Evolutionary conservation across 2,888 invertebrate species (phyloP).

Genomic region (Dasysyrphus tricinctus): DNA sequence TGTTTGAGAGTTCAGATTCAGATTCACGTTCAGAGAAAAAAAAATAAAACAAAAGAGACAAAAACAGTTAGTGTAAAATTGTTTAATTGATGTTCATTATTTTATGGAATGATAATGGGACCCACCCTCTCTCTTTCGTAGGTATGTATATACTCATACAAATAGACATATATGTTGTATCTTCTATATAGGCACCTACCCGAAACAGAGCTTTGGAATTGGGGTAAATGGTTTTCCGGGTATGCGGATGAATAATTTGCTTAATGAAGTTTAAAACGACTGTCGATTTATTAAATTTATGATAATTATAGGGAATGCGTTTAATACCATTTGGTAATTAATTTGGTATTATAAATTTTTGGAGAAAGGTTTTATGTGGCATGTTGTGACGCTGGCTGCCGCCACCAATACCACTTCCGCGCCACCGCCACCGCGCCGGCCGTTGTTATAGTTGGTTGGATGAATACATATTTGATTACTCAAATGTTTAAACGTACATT

Average conservation of each 20-base stretch:
- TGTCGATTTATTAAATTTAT: conserved; percentile 74
- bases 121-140: neutral
- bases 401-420: neutral
- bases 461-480: neutral
- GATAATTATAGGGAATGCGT: conserved; percentile 72
- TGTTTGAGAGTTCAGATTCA: no score
- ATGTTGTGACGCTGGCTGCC: neutral
- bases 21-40: conserved; percentile 34
- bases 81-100: conserved; percentile 55
- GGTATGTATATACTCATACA: neutral
- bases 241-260: conserved; percentile 72
- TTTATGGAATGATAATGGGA: conserved; percentile 27
- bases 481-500: neutral
- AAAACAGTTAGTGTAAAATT: conserved; percentile 40
- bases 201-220: neutral
- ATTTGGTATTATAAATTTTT: conserved; percentile 61
- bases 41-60: conserved; percentile 29
- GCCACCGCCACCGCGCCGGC: neutral
- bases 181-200: neutral
- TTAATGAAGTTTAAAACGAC: conserved; percentile 74
- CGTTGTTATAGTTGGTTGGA: neutral
- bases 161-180: neutral
- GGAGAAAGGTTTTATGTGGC: conserved; percentile 22
- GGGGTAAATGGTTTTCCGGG: conserved; percentile 64
- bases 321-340: conserved; percentile 71